A percentile compares a stretch with the other conserved stretches of the same genome.
These are phyloP conservation scores for Synodontis membranacea DNA, from an alignment of 2,113 vertebrate genomes.

Conservation along the genomic window DNA sequence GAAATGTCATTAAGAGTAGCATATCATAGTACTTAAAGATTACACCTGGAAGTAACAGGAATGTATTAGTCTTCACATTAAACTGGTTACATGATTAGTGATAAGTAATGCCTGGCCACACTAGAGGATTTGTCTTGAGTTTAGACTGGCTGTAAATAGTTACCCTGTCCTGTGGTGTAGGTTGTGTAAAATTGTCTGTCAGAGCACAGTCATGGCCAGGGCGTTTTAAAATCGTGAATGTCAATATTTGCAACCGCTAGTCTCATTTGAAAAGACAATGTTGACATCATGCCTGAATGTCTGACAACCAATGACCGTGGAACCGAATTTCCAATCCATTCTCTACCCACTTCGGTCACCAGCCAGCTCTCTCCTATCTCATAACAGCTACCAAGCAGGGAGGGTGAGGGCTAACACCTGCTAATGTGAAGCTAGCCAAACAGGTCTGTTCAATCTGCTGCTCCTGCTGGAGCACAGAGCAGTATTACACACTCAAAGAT, in stretches of 20 bases:
- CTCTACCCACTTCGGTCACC: not conserved
- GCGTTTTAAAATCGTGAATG: not conserved
- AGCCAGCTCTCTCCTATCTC: not conserved
- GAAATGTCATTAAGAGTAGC: not conserved
- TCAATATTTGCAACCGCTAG: not conserved
- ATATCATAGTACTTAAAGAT: not conserved
- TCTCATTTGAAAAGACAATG: not conserved
- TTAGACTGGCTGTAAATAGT: not conserved
- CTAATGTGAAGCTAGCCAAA: not conserved
- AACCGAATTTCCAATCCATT: not conserved
- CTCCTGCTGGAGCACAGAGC: not conserved
- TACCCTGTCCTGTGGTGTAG: not conserved
- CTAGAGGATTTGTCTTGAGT: not conserved
- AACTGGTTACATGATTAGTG: not conserved
- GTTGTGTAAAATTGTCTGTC: not conserved
- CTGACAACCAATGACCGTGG: not conserved
- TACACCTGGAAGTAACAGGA: not conserved
- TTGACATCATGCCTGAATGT: not conserved
- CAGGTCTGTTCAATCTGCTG: not conserved
- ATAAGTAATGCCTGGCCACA: not conserved
- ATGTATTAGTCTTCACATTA: conserved; percentile 1
- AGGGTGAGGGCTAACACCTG: not conserved
- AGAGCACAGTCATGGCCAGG: not conserved
- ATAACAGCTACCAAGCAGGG: not conserved
- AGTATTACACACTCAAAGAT: not conserved